Evolutionary conservation across 1,140 invertebrate genomes (phyloP).

Genomic region (Ceratosolen solmsi): DNA sequence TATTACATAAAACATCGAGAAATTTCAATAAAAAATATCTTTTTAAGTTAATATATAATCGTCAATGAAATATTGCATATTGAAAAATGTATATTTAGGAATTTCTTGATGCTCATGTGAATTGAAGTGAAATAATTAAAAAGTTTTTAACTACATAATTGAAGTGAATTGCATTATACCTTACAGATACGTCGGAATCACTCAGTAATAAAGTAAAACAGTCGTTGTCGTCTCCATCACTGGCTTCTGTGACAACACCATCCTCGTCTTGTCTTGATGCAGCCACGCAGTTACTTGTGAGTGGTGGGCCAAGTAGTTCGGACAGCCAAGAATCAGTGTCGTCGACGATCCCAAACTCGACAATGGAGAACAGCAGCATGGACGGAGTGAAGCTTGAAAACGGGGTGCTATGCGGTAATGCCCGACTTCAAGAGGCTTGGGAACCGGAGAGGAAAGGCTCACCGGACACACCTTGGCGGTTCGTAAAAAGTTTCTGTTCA

Average conservation of each 20-base stretch:
- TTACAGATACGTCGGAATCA: slow-evolving; percentile 28
- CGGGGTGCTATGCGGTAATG: slow-evolving; percentile 68
- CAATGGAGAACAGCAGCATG: slow-evolving; percentile 21
- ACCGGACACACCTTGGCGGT: slow-evolving; percentile 72
- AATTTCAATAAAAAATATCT: too few species aligned
- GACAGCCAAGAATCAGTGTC: slow-evolving; percentile 52
- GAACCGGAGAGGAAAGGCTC: slow-evolving; percentile 68
- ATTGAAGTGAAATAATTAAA: too few species aligned
- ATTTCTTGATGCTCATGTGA: background rate
- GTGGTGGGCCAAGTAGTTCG: slow-evolving; percentile 57
- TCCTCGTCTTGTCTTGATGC: slow-evolving; percentile 55
- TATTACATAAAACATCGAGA: too few species aligned
- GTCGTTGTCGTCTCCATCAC: slow-evolving; percentile 31
- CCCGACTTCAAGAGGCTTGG: slow-evolving; percentile 71
- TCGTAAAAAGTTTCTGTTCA: slow-evolving; percentile 32
- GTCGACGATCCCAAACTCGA: slow-evolving; percentile 24
- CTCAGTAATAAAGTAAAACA: slow-evolving; percentile 28
- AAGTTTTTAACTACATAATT: too few species aligned
- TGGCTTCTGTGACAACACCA: slow-evolving; percentile 53
- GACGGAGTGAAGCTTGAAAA: slow-evolving; percentile 67
- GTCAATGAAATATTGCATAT: too few species aligned
- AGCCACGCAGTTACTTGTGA: slow-evolving; percentile 60
- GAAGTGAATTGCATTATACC: background rate
- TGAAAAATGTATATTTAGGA: background rate
- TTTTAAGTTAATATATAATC: too few species aligned